Evolutionary conservation across 2,888 invertebrate genomes (phyloP).

Genomic region (Nemoura dubitans): DNA sequence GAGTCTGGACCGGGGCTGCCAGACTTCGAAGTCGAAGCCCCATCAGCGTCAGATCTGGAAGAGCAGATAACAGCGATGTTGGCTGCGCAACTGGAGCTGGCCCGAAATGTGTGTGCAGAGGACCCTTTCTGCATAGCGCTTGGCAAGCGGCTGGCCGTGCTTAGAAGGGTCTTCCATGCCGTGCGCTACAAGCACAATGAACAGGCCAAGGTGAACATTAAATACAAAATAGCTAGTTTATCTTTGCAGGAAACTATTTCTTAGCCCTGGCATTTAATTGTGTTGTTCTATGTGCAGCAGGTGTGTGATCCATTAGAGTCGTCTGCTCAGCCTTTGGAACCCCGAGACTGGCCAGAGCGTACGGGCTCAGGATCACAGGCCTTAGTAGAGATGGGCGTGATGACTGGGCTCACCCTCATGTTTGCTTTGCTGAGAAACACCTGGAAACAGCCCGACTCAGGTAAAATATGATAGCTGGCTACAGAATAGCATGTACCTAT

Average conservation of each 20-base stretch:
- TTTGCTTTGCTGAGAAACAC: conserved; percentile 69
- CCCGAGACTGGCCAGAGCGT: conserved; percentile 38
- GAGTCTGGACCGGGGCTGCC: conserved; percentile 57
- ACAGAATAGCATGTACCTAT: too few species aligned
- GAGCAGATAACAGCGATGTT: conserved; percentile 64
- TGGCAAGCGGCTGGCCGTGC: conserved; percentile 65
- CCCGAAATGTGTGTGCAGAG: conserved; percentile 65
- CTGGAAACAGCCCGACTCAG: conserved; percentile 62
- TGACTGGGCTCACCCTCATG: conserved; percentile 67
- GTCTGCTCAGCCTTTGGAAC: neutral
- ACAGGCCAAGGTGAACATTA: conserved; percentile 58
- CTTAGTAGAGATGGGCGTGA: conserved; percentile 69
- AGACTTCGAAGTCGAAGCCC: conserved; percentile 65
- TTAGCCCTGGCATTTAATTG: neutral
- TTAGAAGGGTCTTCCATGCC: conserved; percentile 68
- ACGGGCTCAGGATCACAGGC: conserved; percentile 62
- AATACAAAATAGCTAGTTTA: neutral
- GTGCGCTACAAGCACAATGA: conserved; percentile 66
- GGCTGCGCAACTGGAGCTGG: conserved; percentile 64
- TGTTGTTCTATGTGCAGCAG: neutral
- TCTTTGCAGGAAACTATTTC: neutral
- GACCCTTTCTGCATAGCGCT: conserved; percentile 67
- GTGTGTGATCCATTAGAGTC: conserved; percentile 7
- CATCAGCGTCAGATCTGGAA: conserved; percentile 63
- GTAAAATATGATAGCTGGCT: neutral